Evolutionary conservation across 2,888 invertebrate species (phyloP), one percentile per base, ranked within the genome.

Genomic region (Eupithecia insigniata): DNA sequence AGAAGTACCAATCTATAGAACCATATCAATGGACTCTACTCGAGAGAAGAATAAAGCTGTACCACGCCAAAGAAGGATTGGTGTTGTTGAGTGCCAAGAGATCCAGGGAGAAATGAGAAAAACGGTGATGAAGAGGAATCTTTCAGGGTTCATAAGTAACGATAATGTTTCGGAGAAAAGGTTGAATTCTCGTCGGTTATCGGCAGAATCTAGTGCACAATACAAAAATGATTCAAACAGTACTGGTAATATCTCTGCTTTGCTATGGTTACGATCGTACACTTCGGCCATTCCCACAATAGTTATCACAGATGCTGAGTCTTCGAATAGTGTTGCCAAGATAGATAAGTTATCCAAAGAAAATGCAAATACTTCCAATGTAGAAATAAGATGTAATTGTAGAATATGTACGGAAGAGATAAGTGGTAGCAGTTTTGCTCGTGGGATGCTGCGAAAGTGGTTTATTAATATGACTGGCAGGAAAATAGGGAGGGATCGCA

Each of bases 371-470:
- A 84, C 87, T 89, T 89, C 89, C 86, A 87, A 79, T 78, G 83
- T 91, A 88, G 89, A 84, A 73, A 78, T 85, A 84, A 89, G 85
- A 79, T 93, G 93, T 88, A 88, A 91, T 80, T 94, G 93, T 90
- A 89, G 87, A 78, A 90, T 92, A 82, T 93, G 93, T 90, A 88
- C 81, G 58, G 89, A 89, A 62, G 85, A 83, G 18, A 39, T 5
- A 4, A 67, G 65, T 51, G 64, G 65, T 18, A 82, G 79, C 72
- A 87, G 87, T 76, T 84, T 87, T 75, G 80, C 89, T 76, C 83
- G 86, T 81, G 89, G 86, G 70, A 81, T 87, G 73, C 77, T 92
- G 76, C 86, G 83, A 78, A 90, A 84, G 74, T 78, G 91, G 78
- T 90, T 92, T 71, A 78, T 87, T 74, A 91, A 86, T 77, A 82